Evolutionary conservation across 2,113 vertebrate genomes (phyloP).

Genomic region (Rutilus rutilus): DNA sequence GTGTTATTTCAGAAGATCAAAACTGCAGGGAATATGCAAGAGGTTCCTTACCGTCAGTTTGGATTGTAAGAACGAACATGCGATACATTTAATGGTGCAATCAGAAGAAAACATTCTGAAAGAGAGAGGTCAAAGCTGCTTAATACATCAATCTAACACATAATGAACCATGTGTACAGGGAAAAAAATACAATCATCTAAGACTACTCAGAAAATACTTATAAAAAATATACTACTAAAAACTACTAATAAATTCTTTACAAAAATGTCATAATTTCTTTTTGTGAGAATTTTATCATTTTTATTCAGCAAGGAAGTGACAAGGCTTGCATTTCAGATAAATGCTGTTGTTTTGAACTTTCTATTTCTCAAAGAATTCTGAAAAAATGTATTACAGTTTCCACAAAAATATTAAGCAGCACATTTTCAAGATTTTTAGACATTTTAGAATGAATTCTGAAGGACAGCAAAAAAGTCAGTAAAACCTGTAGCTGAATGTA

Average conservation of each 20-base stretch:
- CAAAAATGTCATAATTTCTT: not conserved
- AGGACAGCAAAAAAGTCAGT: no score
- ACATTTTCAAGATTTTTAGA: no score
- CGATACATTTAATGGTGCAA: slow-evolving; percentile 29
- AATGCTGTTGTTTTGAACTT: not conserved
- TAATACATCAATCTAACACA: not conserved
- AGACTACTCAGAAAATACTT: not conserved
- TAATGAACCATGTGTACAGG: not conserved
- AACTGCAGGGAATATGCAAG: slow-evolving; percentile 39
- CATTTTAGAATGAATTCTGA: not conserved
- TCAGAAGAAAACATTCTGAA: slow-evolving; percentile 6
- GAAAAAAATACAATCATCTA: not conserved
- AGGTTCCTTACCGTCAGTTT: slow-evolving; percentile 29
- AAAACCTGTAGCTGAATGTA: no score
- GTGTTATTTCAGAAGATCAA: slow-evolving; percentile 52
- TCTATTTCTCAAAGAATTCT: not conserved
- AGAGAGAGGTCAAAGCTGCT: not conserved
- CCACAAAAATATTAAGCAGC: not conserved
- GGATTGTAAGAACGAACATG: slow-evolving; percentile 21
- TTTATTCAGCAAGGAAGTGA: not conserved
- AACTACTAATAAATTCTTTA: no score
- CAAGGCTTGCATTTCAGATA: not conserved
- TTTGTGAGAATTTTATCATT: not conserved
- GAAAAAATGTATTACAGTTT: not conserved
- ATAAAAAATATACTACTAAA: no score